Conservation (phyloP, 1,140 invertebrate species). For the Hylyphantes graminicola region DNA sequence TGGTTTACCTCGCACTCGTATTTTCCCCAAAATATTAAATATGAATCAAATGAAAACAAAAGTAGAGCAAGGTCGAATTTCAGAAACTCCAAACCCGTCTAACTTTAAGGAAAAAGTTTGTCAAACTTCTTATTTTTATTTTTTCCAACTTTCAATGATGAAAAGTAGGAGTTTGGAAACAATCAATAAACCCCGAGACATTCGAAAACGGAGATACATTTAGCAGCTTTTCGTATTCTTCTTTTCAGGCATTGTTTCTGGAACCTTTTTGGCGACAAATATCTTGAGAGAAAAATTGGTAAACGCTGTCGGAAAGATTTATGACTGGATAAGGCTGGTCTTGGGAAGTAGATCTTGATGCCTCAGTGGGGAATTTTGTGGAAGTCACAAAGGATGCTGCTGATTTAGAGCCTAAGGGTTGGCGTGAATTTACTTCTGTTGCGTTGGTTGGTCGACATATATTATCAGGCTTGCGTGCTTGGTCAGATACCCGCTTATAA, state of each 20-base stretch:
- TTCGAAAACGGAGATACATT: conserved; percentile 16
- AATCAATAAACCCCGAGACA: conserved; percentile 34
- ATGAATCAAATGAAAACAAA: too few species aligned
- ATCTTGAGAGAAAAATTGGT: conserved; percentile 38
- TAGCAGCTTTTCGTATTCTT: conserved; percentile 7
- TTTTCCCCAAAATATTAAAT: too few species aligned
- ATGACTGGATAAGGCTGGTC: conserved; percentile 12
- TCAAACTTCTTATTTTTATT: too few species aligned
- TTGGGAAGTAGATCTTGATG: conserved; percentile 35
- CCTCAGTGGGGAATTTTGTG: background rate
- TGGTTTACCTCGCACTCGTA: too few species aligned
- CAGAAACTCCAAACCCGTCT: too few species aligned
- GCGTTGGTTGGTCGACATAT: too few species aligned
- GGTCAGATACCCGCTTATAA: too few species aligned
- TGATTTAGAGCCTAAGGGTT: background rate
- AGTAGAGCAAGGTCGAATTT: too few species aligned
- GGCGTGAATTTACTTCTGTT: too few species aligned
- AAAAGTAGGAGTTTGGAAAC: conserved; percentile 38
- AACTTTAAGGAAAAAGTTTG: too few species aligned
- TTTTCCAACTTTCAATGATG: background rate
- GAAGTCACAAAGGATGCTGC: background rate
- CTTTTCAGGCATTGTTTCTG: conserved; percentile 14
- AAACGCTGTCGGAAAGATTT: conserved; percentile 36
- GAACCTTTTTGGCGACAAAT: conserved; percentile 12
- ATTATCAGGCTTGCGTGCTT: too few species aligned